Conservation (phyloP, 1,140 invertebrate species). For the Ptiloglossa arizonensis region DNA sequence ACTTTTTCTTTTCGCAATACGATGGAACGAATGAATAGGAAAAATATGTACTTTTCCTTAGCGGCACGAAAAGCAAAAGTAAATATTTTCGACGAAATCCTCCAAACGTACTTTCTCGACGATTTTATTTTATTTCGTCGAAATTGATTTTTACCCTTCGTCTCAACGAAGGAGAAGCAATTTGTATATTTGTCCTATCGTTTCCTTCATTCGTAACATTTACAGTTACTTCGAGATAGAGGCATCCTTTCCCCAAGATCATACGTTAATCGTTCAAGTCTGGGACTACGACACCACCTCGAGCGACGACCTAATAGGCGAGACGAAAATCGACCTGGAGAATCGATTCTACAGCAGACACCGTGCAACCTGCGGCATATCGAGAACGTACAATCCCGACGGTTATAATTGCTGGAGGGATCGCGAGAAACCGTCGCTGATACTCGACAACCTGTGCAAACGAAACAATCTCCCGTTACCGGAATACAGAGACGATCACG, state of each 20-base stretch:
- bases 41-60: too few relatives aligned
- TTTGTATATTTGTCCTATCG: too few relatives aligned
- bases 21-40: too few relatives aligned
- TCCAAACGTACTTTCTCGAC: too few relatives aligned
- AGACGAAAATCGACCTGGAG: conserved; percentile 93
- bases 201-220: conserved; percentile 13
- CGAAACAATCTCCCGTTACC: conserved; percentile 84
- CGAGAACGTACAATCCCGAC: conserved; percentile 85
- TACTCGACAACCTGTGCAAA: conserved; percentile 88
- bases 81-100: too few relatives aligned
- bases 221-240: conserved; percentile 89
- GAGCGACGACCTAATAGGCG: conserved; percentile 91
- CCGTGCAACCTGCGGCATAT: conserved; percentile 89
- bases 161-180: too few relatives aligned
- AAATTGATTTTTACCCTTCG: too few relatives aligned
- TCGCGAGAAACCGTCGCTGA: conserved; percentile 87
- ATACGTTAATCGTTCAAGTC: conserved; percentile 87
- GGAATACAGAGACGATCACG: conserved; percentile 67
- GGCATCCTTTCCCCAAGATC: conserved; percentile 88
- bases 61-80: too few relatives aligned
- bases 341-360: conserved; percentile 92
- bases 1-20: too few relatives aligned
- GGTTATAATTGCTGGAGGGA: conserved; percentile 93
- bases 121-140: too few relatives aligned
- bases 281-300: conserved; percentile 89